Percentiles rank a stretch among this genome's conserved stretches.
These are phyloP conservation scores for Danaus chrysippus DNA, from an alignment of 2,888 invertebrate genomes.

Conservation along the genomic window DNA sequence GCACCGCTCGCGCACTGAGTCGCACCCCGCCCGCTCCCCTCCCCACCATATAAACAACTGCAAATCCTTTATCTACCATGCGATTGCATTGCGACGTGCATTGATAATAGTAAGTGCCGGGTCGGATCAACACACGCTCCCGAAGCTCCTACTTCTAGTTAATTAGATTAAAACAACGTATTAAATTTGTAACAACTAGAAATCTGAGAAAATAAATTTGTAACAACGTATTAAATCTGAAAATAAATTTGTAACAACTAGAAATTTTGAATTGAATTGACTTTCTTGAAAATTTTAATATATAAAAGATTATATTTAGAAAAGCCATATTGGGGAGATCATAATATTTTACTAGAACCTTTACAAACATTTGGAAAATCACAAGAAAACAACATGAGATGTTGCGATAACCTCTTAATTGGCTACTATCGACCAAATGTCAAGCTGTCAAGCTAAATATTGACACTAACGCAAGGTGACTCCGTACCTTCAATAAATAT, in stretches of 20 bases:
- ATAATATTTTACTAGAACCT: conserved; percentile 1
- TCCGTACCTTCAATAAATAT: conserved; percentile 16
- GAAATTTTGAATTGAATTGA: too few species aligned
- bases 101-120: conserved; percentile 16
- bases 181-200: too few species aligned
- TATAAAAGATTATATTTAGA: not conserved
- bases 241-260: too few species aligned
- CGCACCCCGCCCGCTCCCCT: conserved; percentile 46
- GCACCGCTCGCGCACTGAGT: conserved; percentile 61
- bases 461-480: conserved; percentile 23
- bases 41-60: conserved; percentile 55
- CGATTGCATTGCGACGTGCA: conserved; percentile 21
- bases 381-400: conserved; percentile 22
- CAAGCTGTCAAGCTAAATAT: conserved; percentile 24
- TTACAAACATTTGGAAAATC: conserved; percentile 21
- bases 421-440: conserved; percentile 17
- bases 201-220: too few species aligned
- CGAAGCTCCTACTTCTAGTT: not conserved
- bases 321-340: not conserved
- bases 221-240: too few species aligned
- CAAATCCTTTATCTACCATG: conserved; percentile 62
- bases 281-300: not conserved
- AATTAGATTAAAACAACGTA: not conserved
- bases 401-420: conserved; percentile 23
- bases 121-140: not conserved